Evolutionary conservation across 2,797 vertebrate genomes (phyloP).

Genomic region (Hirundo rustica): DNA sequence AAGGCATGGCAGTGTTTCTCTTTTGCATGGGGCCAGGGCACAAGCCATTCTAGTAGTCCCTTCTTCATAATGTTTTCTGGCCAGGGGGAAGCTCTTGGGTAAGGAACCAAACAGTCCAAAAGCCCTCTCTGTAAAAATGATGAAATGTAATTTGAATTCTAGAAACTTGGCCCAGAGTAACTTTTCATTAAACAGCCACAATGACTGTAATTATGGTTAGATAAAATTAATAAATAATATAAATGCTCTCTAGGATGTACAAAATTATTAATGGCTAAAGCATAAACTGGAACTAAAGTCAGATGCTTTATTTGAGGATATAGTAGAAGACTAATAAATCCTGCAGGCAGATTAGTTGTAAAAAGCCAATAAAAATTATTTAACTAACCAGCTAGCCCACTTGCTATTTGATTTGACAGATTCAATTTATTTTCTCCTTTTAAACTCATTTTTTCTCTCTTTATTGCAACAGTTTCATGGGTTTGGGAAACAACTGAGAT

Average conservation of each 20-base stretch:
- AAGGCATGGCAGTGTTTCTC: neutral
- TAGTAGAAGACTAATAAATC: constrained; percentile 60
- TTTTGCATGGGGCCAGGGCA: neutral
- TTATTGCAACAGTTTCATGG: constrained; percentile 61
- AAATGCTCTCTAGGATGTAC: constrained; percentile 58
- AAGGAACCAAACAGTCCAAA: neutral
- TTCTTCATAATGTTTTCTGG: neutral
- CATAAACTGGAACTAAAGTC: constrained; percentile 56
- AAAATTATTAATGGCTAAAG: constrained; percentile 70
- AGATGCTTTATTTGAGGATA: constrained; percentile 61
- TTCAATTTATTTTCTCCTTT: constrained; percentile 71
- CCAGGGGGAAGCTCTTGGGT: neutral
- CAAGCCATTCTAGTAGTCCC: neutral
- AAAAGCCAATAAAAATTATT: constrained; percentile 71
- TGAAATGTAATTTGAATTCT: constrained; percentile 23
- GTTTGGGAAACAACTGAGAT: constrained; percentile 43
- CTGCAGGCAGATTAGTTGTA: constrained; percentile 42
- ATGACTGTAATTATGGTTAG: constrained; percentile 33
- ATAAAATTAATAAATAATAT: constrained; percentile 66
- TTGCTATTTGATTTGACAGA: constrained; percentile 61
- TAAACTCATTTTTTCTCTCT: constrained; percentile 63
- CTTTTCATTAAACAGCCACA: constrained; percentile 58
- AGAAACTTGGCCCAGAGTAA: constrained; percentile 39
- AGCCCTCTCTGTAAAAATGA: neutral
- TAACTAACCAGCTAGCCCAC: constrained; percentile 53